Evolutionary conservation across 2,113 vertebrate genomes (phyloP), one percentile per base, ranked within the genome.

Genomic region (Mellivora capensis): DNA sequence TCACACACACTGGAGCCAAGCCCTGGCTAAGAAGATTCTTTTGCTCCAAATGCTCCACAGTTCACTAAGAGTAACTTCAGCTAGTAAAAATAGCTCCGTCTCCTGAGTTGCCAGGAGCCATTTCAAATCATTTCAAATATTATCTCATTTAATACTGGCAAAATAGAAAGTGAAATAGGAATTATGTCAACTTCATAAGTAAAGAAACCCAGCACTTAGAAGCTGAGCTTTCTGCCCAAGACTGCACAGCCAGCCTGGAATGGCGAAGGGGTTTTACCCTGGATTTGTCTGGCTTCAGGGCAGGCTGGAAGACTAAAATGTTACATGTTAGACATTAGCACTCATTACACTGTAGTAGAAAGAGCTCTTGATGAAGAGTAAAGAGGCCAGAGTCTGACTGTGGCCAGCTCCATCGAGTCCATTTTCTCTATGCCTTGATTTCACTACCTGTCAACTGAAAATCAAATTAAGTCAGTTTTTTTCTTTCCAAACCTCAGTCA

Each of bases 31-130:
- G 84, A 95, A 94, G 95, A 88, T 67, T 47, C 54, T 93, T 93
- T 93, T 91, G 87, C 95, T 98, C 80, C 95, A 96, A 91, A 92
- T 93, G 44, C 88, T 97, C 94, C 64, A 23, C 37, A 91, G 90
- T 96, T 95, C 94, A 93, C 86, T 1, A 13, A 71, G 15, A 96
- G 76, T 72, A 76, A 92, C 92, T 97, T 83, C 84, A 57, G 64
- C 96, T 96, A 84, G 87, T 88, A 95, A 95, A 96, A 97, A 91
- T 81, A 93, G 49, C 52, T 94, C 81, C 31, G 10, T 39, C 42
- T 62, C 8, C 23, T 72, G 23, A 93, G 52, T 54, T 77, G 54
- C 54, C 93, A 93, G 72, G 9, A 97, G 61, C 27, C 44, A 13
- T 54, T 74, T 86, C 61, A 96, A 97, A 83, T 34, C 59, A 57